Evolutionary conservation across 1,140 invertebrate genomes (phyloP).

Genomic region (Euglossa dilemma): DNA sequence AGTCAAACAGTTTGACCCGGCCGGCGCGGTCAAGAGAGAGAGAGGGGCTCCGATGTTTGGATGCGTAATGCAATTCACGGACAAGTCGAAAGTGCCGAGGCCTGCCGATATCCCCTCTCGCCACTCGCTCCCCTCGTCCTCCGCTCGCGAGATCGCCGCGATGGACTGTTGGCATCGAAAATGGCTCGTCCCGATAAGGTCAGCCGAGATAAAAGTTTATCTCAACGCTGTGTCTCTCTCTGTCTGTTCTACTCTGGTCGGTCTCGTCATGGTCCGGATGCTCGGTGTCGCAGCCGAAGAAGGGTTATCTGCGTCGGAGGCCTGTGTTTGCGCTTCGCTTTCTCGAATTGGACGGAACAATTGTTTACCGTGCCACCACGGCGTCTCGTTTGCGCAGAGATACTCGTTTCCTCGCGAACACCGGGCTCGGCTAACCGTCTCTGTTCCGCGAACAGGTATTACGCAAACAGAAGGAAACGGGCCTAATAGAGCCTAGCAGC

Average conservation of each 20-base stretch:
- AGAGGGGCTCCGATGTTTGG: slow-evolving; percentile 68
- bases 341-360: not conserved
- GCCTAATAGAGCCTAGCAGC: too few species aligned
- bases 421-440: not conserved
- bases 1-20: slow-evolving; percentile 68
- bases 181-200: slow-evolving; percentile 8
- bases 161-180: too few species aligned
- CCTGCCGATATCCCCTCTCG: not conserved
- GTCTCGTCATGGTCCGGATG: not conserved
- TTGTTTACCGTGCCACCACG: not conserved
- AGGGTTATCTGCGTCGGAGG: slow-evolving; percentile 14
- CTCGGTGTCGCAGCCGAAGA: too few species aligned
- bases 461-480: too few species aligned
- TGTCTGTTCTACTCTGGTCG: too few species aligned
- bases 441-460: not conserved
- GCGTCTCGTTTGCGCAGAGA: not conserved
- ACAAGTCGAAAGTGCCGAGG: slow-evolving; percentile 40
- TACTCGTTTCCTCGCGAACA: not conserved
- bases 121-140: not conserved
- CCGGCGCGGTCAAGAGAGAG: not conserved
- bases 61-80: slow-evolving; percentile 59
- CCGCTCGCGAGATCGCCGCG: not conserved
- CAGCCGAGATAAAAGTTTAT: slow-evolving; percentile 29
- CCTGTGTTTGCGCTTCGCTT: not conserved
- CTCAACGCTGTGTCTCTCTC: not conserved